Conservation (phyloP, 2,113 vertebrate species). For the Prietella phreatophila region DNA sequence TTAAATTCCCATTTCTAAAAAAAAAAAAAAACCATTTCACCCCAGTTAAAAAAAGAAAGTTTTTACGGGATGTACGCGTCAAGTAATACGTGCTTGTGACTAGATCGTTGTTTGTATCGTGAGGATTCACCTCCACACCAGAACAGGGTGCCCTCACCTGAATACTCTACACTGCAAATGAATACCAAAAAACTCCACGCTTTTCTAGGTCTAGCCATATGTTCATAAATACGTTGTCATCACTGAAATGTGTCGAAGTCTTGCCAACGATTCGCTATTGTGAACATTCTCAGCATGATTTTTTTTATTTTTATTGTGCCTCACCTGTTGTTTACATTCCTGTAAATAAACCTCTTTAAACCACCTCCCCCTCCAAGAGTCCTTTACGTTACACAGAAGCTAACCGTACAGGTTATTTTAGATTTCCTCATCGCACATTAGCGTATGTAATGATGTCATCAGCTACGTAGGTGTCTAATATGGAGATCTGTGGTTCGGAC, state of each 20-base stretch:
- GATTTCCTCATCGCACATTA: not conserved
- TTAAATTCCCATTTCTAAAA: not conserved
- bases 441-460: not conserved
- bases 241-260: not conserved
- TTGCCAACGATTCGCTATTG: not conserved
- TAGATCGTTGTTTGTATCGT: not conserved
- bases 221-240: not conserved
- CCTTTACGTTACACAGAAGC: not conserved
- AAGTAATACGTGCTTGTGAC: not conserved
- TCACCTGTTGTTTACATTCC: not conserved
- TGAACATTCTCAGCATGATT: not conserved
- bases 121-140: not conserved
- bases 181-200: not conserved
- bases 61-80: not conserved
- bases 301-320: not conserved
- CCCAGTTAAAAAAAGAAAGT: not conserved
- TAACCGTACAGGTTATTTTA: not conserved
- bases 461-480: constrained; percentile 18
- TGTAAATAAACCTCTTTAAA: not conserved
- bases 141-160: not conserved
- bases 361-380: too few relatives aligned
- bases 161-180: not conserved
- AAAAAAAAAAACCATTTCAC: not conserved
- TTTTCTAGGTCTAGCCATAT: not conserved
- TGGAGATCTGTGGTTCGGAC: constrained; percentile 28